These are phyloP conservation scores for Pseudopleuronectes americanus DNA, from an alignment of 2,797 vertebrate species.

Conservation along the genomic window DNA sequence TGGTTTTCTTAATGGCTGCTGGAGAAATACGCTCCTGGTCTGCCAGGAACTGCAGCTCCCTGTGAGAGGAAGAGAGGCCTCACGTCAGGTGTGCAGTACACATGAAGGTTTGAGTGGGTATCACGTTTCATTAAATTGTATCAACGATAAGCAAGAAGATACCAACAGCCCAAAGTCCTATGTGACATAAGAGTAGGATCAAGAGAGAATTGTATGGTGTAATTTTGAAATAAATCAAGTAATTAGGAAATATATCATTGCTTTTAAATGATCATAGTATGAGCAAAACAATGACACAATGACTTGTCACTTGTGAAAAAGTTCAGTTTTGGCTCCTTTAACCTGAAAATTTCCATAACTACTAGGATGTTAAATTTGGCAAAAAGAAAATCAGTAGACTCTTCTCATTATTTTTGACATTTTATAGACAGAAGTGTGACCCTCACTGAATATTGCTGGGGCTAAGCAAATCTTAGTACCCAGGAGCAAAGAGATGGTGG, in stretches of 20 bases:
- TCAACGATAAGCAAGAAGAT: not conserved
- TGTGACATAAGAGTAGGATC: not conserved
- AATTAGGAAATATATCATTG: too few relatives aligned
- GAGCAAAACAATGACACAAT: too few relatives aligned
- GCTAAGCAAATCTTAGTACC: not conserved
- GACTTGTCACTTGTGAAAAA: too few relatives aligned
- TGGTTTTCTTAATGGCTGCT: constrained; percentile 94
- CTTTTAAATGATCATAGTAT: too few relatives aligned
- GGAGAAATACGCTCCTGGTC: constrained; percentile 92
- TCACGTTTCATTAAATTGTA: not conserved
- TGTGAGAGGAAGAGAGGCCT: constrained; percentile 51
- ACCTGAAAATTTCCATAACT: too few relatives aligned
- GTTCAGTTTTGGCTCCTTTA: too few relatives aligned
- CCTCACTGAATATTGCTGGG: not conserved
- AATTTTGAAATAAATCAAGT: too few relatives aligned
- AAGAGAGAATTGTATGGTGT: not conserved
- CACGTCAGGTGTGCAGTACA: constrained; percentile 4
- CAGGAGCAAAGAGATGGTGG: not conserved
- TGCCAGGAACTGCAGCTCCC: constrained; percentile 91
- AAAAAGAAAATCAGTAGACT: too few relatives aligned
- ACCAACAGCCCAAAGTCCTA: not conserved
- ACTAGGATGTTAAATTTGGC: too few relatives aligned
- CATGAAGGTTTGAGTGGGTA: not conserved
- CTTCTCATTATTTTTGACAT: not conserved
- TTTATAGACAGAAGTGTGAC: not conserved